A percentile compares a stretch with the other conserved stretches of the same genome.
Evolutionary conservation across 2,113 vertebrate species (phyloP).

Genomic region (Vicugna pacos): DNA sequence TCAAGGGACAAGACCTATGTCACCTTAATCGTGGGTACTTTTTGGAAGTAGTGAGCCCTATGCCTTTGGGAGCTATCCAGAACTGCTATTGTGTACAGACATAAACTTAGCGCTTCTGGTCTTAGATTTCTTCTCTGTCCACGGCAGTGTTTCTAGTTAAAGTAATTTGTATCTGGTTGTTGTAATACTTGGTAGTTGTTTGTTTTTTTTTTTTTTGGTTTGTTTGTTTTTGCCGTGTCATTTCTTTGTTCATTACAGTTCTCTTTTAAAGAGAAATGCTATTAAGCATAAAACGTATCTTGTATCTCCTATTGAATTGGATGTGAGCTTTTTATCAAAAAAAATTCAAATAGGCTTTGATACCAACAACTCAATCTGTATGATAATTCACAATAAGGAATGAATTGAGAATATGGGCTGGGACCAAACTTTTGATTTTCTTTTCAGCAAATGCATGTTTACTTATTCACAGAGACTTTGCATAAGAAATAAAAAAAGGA

Average conservation of each 20-base stretch:
- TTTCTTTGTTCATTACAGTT: constrained; percentile 58
- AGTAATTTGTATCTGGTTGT: constrained; percentile 59
- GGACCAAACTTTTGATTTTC: constrained; percentile 43
- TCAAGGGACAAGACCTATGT: constrained; percentile 84
- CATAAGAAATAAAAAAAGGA: not conserved
- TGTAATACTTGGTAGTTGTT: constrained; percentile 46
- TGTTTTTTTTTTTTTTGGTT: not conserved
- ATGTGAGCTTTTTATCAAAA: constrained; percentile 67
- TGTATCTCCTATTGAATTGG: constrained; percentile 41
- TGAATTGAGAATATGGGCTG: constrained; percentile 22
- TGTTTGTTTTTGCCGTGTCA: not conserved
- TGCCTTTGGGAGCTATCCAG: constrained; percentile 78
- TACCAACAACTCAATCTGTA: constrained; percentile 69
- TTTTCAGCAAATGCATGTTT: constrained; percentile 49
- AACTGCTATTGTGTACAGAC: constrained; percentile 59
- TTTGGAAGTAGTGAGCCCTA: constrained; percentile 75
- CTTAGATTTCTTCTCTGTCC: constrained; percentile 72
- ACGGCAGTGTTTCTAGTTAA: constrained; percentile 69
- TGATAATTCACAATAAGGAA: constrained; percentile 71
- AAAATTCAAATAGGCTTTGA: constrained; percentile 67
- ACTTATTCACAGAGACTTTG: constrained; percentile 46
- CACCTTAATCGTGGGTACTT: constrained; percentile 83
- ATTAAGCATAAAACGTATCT: constrained; percentile 63
- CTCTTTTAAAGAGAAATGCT: constrained; percentile 61
- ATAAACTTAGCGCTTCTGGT: constrained; percentile 68